Evolutionary conservation across 2,113 vertebrate species (phyloP).

Genomic region (Cardinalis cardinalis): DNA sequence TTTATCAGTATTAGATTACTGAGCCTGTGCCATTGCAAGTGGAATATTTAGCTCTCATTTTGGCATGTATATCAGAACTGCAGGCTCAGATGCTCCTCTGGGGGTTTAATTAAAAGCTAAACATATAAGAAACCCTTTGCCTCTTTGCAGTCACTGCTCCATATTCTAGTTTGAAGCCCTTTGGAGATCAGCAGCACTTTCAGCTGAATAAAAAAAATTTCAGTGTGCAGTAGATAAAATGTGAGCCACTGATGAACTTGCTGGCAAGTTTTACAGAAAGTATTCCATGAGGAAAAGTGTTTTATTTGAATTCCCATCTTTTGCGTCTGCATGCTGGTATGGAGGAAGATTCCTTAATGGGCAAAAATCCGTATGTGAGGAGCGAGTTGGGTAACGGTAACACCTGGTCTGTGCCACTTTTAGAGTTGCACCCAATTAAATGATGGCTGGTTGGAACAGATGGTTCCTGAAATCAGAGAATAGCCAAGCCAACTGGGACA

Average conservation of each 20-base stretch:
- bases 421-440: background rate
- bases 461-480: slow-evolving; percentile 3
- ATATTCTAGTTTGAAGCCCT: background rate
- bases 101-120: background rate
- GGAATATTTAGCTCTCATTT: background rate
- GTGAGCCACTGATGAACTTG: background rate
- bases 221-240: background rate
- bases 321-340: background rate
- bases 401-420: background rate
- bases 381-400: background rate
- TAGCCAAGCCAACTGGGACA: background rate
- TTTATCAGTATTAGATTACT: background rate
- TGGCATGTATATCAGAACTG: background rate
- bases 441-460: background rate
- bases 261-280: background rate
- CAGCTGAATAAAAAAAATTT: background rate
- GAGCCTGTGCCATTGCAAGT: background rate
- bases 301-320: background rate
- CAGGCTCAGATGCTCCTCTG: background rate
- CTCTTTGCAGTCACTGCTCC: background rate
- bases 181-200: background rate
- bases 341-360: background rate
- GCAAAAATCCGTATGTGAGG: accelerated
- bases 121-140: background rate
- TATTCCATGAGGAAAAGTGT: accelerated